These are phyloP conservation scores for Sceliomorpha sp. DNA, from an alignment of 2,888 invertebrate genomes.

Conservation along the genomic window DNA sequence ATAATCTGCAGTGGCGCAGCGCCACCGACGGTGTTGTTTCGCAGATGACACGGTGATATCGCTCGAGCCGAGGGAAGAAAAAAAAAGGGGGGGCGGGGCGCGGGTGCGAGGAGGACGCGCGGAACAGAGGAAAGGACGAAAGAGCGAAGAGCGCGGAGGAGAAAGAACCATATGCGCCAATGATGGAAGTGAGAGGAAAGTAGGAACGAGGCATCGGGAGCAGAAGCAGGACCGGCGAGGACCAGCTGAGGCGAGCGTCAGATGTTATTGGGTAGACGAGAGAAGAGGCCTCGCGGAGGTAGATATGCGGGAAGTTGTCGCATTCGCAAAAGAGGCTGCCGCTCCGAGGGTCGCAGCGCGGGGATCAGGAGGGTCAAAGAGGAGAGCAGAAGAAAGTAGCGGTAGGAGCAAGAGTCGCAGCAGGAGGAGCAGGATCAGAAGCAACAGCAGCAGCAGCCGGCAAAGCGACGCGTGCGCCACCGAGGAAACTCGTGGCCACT, in stretches of 20 bases:
- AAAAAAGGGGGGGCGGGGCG: not conserved
- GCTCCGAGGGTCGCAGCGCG: constrained; percentile 47
- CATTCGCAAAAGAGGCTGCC: constrained; percentile 68
- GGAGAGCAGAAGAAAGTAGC: constrained; percentile 49
- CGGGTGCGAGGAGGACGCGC: no score
- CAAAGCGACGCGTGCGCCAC: no score
- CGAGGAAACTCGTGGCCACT: constrained; percentile 81
- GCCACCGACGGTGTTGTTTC: not conserved
- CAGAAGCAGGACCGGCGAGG: no score
- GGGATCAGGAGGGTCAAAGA: constrained; percentile 15
- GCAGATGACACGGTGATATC: constrained; percentile 1
- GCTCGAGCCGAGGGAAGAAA: not conserved
- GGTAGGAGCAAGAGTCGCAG: constrained; percentile 10
- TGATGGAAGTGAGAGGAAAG: no score
- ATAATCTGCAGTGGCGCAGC: not conserved
- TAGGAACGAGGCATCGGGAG: no score
- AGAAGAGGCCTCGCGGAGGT: not conserved
- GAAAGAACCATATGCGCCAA: no score
- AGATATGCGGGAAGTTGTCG: constrained; percentile 38
- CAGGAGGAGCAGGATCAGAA: constrained; percentile 25
- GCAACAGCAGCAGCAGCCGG: constrained; percentile 46
- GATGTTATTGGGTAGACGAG: not conserved
- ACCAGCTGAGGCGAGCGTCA: not conserved
- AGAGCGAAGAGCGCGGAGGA: not conserved
- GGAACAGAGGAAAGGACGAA: no score